Evolutionary conservation across 2,113 vertebrate species (phyloP).

Genomic region (Psilopsiagon aurifrons): DNA sequence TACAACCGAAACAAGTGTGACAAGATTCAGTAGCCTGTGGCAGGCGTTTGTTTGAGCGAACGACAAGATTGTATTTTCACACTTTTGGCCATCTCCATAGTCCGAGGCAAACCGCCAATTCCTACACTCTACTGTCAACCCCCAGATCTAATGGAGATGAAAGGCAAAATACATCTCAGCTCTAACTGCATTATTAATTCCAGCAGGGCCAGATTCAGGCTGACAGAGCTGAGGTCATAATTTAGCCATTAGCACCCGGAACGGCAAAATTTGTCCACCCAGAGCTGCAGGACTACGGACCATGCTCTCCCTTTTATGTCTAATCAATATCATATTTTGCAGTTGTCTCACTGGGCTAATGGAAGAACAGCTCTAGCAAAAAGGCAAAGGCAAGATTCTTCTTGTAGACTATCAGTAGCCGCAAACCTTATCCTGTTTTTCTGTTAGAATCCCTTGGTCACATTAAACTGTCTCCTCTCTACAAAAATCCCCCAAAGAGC

Average conservation of each 20-base stretch:
- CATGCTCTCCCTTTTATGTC: constrained; percentile 11
- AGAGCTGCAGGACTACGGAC: constrained; percentile 6
- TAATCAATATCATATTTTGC: constrained; percentile 31
- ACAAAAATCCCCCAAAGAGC: not conserved
- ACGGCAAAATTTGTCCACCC: constrained; percentile 9
- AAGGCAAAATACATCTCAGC: constrained; percentile 63
- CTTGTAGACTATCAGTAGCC: not conserved
- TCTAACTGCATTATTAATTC: constrained; percentile 63
- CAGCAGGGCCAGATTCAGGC: constrained; percentile 26
- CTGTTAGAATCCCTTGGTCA: not conserved
- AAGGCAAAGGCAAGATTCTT: not conserved
- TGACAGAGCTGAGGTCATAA: constrained; percentile 48
- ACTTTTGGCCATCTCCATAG: constrained; percentile 49
- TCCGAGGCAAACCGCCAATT: constrained; percentile 44
- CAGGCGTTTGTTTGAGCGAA: not conserved
- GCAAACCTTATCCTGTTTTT: not conserved
- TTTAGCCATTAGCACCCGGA: constrained; percentile 55
- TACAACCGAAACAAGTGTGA: constrained; percentile 36
- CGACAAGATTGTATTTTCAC: constrained; percentile 51
- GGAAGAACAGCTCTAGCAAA: not conserved
- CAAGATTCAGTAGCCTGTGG: constrained; percentile 60
- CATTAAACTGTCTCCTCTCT: not conserved
- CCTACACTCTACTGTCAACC: constrained; percentile 32
- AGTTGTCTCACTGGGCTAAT: constrained; percentile 16
- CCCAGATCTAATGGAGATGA: constrained; percentile 62